Evolutionary conservation across 2,113 vertebrate species (phyloP).

Genomic region (Neofelis nebulosa): DNA sequence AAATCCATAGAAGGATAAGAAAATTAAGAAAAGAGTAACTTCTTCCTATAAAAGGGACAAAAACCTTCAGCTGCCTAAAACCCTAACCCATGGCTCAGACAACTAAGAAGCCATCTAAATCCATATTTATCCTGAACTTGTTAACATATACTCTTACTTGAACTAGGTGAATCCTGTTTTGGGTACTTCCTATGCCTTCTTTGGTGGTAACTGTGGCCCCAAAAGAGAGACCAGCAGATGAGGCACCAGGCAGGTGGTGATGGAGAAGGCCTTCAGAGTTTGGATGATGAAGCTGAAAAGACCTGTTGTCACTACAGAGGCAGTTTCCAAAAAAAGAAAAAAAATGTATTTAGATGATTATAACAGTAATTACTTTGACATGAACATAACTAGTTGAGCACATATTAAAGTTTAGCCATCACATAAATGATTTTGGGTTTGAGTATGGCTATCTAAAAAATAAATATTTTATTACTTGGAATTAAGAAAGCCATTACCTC

Average conservation of each 20-base stretch:
- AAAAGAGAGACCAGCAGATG: slow-evolving; percentile 85
- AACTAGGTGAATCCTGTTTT: slow-evolving; percentile 88
- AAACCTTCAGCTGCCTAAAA: neutral
- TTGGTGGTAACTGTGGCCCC: slow-evolving; percentile 88
- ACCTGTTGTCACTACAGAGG: neutral
- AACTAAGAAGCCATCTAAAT: neutral
- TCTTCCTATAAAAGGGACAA: neutral
- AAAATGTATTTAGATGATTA: neutral
- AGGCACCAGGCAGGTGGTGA: slow-evolving; percentile 89
- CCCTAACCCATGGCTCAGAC: neutral
- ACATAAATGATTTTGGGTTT: neutral
- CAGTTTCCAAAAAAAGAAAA: neutral
- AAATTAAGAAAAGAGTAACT: neutral
- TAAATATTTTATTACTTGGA: neutral
- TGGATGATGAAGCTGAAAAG: neutral
- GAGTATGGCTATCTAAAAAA: neutral
- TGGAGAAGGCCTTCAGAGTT: slow-evolving; percentile 85
- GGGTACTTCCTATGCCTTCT: slow-evolving; percentile 90
- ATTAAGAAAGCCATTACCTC: neutral
- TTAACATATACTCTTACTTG: slow-evolving; percentile 83
- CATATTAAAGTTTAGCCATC: neutral
- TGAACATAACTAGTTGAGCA: neutral
- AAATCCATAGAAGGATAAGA: neutral
- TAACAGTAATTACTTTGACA: neutral
- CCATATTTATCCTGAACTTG: neutral